These are phyloP conservation scores for Phocides pigmalion DNA, from an alignment of 1,140 invertebrate genomes.

Conservation along the genomic window DNA sequence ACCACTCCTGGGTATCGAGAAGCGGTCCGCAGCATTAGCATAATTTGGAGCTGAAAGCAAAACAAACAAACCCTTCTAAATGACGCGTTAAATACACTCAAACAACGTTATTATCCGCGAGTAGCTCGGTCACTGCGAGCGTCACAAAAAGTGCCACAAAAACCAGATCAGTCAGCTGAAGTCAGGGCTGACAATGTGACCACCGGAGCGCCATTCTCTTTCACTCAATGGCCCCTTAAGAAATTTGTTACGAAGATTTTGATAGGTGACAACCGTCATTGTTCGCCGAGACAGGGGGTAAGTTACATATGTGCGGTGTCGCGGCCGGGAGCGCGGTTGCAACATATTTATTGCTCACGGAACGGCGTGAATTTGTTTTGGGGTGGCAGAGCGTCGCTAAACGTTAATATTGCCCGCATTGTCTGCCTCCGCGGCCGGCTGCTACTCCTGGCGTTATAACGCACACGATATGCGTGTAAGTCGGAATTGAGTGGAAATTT, in stretches of 20 bases:
- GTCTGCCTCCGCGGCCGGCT: constrained; percentile 53
- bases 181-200: constrained; percentile 53
- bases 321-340: constrained; percentile 42
- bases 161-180: constrained; percentile 65
- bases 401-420: constrained; percentile 48
- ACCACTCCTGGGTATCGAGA: constrained; percentile 27
- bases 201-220: constrained; percentile 60
- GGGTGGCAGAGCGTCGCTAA: constrained; percentile 54
- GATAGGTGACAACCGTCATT: constrained; percentile 62
- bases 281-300: constrained; percentile 41
- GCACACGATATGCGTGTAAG: constrained; percentile 46
- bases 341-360: constrained; percentile 54
- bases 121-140: constrained; percentile 52
- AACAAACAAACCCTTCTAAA: constrained; percentile 69
- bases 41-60: constrained; percentile 60
- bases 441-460: constrained; percentile 24
- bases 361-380: constrained; percentile 60
- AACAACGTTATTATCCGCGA: constrained; percentile 67
- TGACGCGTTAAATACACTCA: constrained; percentile 71
- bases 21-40: constrained; percentile 58
- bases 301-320: constrained; percentile 51
- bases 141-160: constrained; percentile 62
- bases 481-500: constrained; percentile 45
- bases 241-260: constrained; percentile 74
- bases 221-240: constrained; percentile 67